These are phyloP conservation scores for Amphilophus citrinellus DNA, from an alignment of 2,113 vertebrate species.

Conservation along the genomic window DNA sequence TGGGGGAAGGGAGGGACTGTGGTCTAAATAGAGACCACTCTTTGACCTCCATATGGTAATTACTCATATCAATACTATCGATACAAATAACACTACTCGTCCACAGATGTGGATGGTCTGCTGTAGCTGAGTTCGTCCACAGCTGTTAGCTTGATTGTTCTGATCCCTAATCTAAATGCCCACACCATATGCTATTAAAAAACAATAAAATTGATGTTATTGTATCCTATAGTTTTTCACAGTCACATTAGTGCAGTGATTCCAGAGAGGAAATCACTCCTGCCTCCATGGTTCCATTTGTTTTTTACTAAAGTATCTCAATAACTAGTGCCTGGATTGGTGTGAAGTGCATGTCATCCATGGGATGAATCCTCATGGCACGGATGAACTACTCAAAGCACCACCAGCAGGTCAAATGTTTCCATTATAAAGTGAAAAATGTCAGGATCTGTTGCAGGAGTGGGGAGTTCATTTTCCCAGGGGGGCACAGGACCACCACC, in stretches of 20 bases:
- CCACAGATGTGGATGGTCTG: slow-evolving; percentile 2
- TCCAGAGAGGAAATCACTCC: neutral
- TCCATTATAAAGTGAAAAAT: neutral
- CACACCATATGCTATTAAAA: neutral
- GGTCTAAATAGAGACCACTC: slow-evolving; percentile 41
- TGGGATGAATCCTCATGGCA: neutral
- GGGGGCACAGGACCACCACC: neutral
- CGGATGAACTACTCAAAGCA: neutral
- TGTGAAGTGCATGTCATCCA: neutral
- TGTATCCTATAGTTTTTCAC: neutral
- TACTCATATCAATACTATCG: slow-evolving; percentile 51
- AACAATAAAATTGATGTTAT: neutral
- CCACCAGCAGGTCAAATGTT: fast-evolving
- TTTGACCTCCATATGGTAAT: slow-evolving; percentile 50
- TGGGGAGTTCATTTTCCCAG: neutral
- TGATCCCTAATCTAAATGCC: neutral
- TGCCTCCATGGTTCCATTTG: neutral
- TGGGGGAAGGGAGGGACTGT: neutral
- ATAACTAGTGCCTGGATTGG: neutral
- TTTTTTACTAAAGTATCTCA: neutral
- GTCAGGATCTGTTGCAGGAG: neutral
- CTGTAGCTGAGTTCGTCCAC: neutral
- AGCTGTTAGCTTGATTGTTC: neutral
- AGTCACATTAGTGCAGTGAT: fast-evolving
- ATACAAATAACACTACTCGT: slow-evolving; percentile 21